These are phyloP conservation scores for Actinia equina DNA, from an alignment of 64 coral and sea anemone species.

Conservation along the genomic window DNA sequence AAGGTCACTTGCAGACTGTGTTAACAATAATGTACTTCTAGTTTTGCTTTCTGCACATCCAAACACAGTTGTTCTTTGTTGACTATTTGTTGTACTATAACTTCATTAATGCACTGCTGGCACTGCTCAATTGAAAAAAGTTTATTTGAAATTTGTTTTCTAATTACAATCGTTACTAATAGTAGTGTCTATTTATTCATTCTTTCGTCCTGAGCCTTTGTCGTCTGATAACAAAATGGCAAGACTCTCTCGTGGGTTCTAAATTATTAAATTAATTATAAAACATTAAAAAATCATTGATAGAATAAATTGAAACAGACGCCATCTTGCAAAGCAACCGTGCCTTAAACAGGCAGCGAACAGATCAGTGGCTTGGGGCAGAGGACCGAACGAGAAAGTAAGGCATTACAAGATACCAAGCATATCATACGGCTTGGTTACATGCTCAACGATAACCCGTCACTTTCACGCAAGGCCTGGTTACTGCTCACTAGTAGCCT, in stretches of 20 bases:
- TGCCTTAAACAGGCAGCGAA: not conserved
- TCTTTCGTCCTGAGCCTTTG: too few species aligned
- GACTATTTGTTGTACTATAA: not conserved
- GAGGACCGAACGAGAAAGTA: not conserved
- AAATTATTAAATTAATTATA: not conserved
- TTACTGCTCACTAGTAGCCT: not conserved
- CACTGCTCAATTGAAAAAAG: not conserved
- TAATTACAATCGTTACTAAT: too few species aligned
- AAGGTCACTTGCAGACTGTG: too few species aligned
- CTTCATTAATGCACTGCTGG: not conserved
- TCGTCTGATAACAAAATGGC: not conserved
- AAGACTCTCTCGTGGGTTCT: not conserved
- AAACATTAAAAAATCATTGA: not conserved
- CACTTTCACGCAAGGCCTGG: not conserved
- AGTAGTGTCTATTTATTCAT: too few species aligned
- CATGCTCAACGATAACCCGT: not conserved
- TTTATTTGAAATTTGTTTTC: not conserved
- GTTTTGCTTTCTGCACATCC: too few species aligned
- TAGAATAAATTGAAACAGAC: not conserved
- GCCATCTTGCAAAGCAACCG: not conserved
- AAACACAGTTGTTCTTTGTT: not conserved
- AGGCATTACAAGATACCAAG: not conserved
- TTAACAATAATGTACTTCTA: too few species aligned
- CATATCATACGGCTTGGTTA: not conserved
- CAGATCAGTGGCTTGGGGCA: not conserved